Conservation (phyloP, 2,797 vertebrate genomes). For the Oryzias dopingdopingensis region DNA sequence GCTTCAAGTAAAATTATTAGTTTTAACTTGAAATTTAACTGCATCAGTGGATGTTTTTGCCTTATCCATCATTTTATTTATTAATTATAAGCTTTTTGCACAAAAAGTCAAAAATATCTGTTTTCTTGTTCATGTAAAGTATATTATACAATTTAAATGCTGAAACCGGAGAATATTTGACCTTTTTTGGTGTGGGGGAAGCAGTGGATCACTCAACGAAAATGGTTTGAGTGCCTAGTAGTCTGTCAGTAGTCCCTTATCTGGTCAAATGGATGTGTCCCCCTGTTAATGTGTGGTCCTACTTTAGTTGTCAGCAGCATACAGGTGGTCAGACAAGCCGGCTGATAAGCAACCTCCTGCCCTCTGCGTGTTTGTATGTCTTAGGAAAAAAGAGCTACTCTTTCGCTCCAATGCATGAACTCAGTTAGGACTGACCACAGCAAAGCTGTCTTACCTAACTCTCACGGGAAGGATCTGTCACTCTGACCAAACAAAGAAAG, state of each 20-base stretch:
- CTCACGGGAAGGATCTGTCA: slow-evolving; percentile 10
- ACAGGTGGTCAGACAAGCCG: slow-evolving; percentile 57
- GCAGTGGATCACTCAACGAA: neutral
- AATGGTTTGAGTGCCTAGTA: neutral
- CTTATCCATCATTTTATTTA: too few relatives aligned
- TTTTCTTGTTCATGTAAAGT: neutral
- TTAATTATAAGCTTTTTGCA: too few relatives aligned
- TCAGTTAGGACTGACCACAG: slow-evolving; percentile 31
- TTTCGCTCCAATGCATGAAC: slow-evolving; percentile 20
- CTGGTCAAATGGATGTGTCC: slow-evolving; percentile 8
- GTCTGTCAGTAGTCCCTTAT: slow-evolving; percentile 6
- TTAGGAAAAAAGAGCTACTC: slow-evolving; percentile 3
- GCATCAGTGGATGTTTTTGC: too few relatives aligned
- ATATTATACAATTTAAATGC: slow-evolving; percentile 5
- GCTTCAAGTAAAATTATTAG: too few relatives aligned
- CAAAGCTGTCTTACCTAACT: slow-evolving; percentile 22
- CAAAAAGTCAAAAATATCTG: neutral
- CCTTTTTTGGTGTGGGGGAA: neutral
- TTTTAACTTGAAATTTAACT: too few relatives aligned
- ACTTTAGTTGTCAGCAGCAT: slow-evolving; percentile 40
- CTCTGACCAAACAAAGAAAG: slow-evolving; percentile 24
- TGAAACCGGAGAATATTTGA: neutral
- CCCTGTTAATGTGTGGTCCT: slow-evolving; percentile 53
- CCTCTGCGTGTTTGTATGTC: slow-evolving; percentile 17
- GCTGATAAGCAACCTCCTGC: slow-evolving; percentile 37